Evolutionary conservation across 2,113 vertebrate genomes (phyloP).

Genomic region (Rhinogobius similis): DNA sequence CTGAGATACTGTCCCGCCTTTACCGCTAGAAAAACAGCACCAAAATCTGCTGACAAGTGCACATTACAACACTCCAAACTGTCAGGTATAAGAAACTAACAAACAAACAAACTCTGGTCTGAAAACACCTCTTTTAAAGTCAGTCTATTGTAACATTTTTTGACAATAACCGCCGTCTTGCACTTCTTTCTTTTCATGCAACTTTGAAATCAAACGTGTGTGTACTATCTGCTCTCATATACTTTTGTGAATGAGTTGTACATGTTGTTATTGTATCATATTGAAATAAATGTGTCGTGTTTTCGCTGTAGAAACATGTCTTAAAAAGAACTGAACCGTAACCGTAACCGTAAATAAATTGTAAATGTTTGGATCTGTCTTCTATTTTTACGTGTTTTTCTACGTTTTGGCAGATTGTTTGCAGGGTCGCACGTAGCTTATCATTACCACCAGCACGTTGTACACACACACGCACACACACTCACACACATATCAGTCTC

Average conservation of each 20-base stretch:
- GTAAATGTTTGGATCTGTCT: neutral
- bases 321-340: neutral
- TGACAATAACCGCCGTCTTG: too few species aligned
- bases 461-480: neutral
- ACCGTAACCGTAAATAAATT: neutral
- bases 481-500: constrained; percentile 49
- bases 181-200: too few species aligned
- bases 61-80: too few species aligned
- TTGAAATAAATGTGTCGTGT: neutral
- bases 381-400: neutral
- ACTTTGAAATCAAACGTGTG: neutral
- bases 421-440: neutral
- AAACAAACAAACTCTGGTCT: too few species aligned
- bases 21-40: too few species aligned
- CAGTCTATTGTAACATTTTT: too few species aligned
- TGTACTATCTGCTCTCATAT: neutral
- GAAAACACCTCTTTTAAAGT: too few species aligned
- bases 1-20: too few species aligned
- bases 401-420: neutral
- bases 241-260: constrained; percentile 8
- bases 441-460: neutral
- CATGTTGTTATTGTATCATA: neutral
- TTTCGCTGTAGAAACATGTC: neutral
- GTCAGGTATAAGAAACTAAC: too few species aligned
- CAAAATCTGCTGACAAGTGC: too few species aligned